These are phyloP conservation scores for Catharus fuscescens DNA, from an alignment of 2,113 vertebrate genomes.

Conservation along the genomic window DNA sequence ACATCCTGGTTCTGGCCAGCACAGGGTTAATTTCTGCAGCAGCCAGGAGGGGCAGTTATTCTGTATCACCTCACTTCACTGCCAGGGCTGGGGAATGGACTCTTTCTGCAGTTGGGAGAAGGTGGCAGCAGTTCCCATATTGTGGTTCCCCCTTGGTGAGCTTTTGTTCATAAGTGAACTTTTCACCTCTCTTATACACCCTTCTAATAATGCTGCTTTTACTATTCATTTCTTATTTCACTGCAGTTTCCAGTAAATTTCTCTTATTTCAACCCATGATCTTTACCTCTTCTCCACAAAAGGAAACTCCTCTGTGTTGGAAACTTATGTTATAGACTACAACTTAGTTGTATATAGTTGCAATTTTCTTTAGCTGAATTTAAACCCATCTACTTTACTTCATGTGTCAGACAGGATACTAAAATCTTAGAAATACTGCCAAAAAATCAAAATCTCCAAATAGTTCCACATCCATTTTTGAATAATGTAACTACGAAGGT, in stretches of 20 bases:
- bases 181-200: background rate
- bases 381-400: background rate
- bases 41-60: background rate
- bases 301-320: background rate
- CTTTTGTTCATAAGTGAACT: rapidly evolving
- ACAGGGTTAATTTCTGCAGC: background rate
- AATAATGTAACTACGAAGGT: background rate
- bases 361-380: background rate
- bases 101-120: rapidly evolving
- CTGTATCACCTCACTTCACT: background rate
- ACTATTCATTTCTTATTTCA: background rate
- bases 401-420: background rate
- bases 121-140: background rate
- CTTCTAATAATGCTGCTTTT: background rate
- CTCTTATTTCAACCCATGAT: background rate
- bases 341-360: background rate
- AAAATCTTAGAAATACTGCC: background rate
- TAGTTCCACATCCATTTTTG: background rate
- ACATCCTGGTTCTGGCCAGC: background rate
- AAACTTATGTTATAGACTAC: background rate
- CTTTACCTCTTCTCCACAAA: background rate
- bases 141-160: rapidly evolving
- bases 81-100: background rate
- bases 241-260: background rate
- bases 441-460: background rate